These are phyloP conservation scores for Apogon hyalosoma DNA, from an alignment of 2,797 vertebrate species.

Conservation along the genomic window DNA sequence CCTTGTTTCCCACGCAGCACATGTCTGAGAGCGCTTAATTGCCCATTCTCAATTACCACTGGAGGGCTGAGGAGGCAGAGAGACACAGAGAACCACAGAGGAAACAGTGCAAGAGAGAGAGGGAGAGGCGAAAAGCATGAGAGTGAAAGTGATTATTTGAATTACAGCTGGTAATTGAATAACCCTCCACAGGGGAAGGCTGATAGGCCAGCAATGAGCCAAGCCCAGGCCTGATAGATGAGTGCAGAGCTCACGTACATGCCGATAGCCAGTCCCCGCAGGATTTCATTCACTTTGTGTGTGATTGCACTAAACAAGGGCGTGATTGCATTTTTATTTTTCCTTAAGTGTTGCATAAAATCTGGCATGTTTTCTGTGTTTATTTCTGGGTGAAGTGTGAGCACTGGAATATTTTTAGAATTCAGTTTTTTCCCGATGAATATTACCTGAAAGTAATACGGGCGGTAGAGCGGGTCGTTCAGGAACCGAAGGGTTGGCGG, in stretches of 20 bases:
- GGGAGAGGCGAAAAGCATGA: constrained; percentile 32
- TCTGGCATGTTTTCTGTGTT: background rate
- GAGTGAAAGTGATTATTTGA: constrained; percentile 72
- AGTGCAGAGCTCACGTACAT: constrained; percentile 29
- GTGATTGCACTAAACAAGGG: constrained; percentile 15
- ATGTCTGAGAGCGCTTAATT: constrained; percentile 70
- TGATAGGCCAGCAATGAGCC: constrained; percentile 64
- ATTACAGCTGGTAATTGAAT: constrained; percentile 80
- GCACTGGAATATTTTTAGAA: background rate
- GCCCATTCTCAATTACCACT: constrained; percentile 65
- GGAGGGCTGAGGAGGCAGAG: constrained; percentile 45
- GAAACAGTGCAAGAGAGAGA: constrained; percentile 24
- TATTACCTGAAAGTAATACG: background rate
- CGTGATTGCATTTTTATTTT: background rate
- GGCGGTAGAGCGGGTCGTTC: too few relatives aligned
- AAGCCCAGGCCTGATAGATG: constrained; percentile 63
- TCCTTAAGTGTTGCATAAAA: constrained; percentile 6
- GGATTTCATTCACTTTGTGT: constrained; percentile 31
- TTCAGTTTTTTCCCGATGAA: background rate
- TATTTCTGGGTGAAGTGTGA: constrained; percentile 23
- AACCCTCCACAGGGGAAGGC: constrained; percentile 70
- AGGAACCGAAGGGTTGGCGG: too few relatives aligned
- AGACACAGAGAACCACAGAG: constrained; percentile 20
- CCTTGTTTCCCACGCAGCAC: constrained; percentile 64
- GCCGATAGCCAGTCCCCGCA: constrained; percentile 41